These are phyloP conservation scores for Oreocharis arfaki DNA, from an alignment of 2,113 vertebrate genomes.

Conservation along the genomic window DNA sequence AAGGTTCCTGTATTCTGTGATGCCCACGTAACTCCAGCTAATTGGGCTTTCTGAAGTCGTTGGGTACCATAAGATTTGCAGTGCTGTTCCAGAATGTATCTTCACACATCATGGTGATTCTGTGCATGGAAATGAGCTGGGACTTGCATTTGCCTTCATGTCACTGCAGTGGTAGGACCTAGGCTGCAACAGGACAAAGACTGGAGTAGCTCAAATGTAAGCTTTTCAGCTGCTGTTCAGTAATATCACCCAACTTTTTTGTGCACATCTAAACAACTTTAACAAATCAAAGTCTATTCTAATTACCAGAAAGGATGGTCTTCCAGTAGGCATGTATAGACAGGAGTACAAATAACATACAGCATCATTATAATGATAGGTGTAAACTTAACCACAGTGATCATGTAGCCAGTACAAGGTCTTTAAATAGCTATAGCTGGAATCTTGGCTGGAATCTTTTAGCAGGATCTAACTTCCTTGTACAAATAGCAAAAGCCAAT, in stretches of 20 bases:
- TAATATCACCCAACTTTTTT: neutral
- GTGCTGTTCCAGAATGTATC: neutral
- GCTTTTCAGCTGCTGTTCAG: neutral
- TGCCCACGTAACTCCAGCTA: neutral
- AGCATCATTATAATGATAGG: neutral
- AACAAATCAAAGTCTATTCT: slow-evolving; percentile 27
- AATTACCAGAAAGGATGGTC: slow-evolving; percentile 21
- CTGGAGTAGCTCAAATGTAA: neutral
- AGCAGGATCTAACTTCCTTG: neutral
- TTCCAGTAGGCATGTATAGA: neutral
- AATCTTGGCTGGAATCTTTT: neutral
- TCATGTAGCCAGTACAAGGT: neutral
- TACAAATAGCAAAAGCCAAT: neutral
- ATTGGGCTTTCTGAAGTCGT: neutral
- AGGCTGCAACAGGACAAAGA: neutral
- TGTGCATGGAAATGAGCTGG: neutral
- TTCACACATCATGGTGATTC: neutral
- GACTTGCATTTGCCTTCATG: neutral
- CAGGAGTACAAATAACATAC: slow-evolving; percentile 12
- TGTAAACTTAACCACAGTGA: neutral
- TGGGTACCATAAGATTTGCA: neutral
- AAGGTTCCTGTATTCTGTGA: neutral
- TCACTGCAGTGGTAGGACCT: neutral
- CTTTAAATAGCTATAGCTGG: neutral
- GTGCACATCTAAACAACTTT: slow-evolving; percentile 17